phyloP scores from a whole-genome alignment of 92 coral and sea anemone species.

The Bergia sp. region DNA sequence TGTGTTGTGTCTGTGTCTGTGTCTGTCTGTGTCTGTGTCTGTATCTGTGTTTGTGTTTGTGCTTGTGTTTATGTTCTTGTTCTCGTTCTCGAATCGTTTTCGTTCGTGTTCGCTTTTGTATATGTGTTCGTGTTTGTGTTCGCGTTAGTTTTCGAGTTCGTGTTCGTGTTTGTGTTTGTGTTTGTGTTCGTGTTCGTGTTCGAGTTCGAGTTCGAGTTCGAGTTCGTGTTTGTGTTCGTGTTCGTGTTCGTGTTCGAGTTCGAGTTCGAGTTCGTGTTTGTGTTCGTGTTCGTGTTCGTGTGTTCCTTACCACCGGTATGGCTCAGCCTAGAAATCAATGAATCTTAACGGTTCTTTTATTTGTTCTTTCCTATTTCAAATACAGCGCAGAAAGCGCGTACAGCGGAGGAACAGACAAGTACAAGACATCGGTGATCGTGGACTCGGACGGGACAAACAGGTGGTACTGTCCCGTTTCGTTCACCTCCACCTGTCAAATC shows the following conservation, averaged over 20 bases:
- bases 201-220: not conserved
- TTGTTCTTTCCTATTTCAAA: not conserved
- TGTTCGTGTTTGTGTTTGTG: not conserved
- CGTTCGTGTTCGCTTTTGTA: no score
- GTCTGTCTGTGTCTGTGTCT: not conserved
- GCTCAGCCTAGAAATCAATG: not conserved
- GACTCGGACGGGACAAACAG: constrained; percentile 70
- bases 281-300: not conserved
- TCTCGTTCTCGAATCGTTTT: no score
- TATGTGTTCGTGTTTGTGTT: not conserved
- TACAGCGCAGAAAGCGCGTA: constrained; percentile 86
- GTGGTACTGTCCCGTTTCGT: constrained; percentile 93
- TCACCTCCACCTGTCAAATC: constrained; percentile 92
- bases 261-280: not conserved
- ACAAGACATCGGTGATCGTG: constrained; percentile 92
- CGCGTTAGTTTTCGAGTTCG: not conserved
- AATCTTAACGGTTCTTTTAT: not conserved
- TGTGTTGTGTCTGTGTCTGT: no score
- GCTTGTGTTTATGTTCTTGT: not conserved
- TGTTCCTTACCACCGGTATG: not conserved
- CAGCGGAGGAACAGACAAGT: constrained; percentile 96
- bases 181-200: not conserved
- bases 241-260: not conserved
- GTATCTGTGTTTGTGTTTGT: not conserved
- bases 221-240: not conserved